A percentile compares a stretch with the other conserved stretches of the same genome.
phyloP scores from a whole-genome alignment of 2,797 vertebrate genomes.

The Enteromius unitaeniatus region DNA sequence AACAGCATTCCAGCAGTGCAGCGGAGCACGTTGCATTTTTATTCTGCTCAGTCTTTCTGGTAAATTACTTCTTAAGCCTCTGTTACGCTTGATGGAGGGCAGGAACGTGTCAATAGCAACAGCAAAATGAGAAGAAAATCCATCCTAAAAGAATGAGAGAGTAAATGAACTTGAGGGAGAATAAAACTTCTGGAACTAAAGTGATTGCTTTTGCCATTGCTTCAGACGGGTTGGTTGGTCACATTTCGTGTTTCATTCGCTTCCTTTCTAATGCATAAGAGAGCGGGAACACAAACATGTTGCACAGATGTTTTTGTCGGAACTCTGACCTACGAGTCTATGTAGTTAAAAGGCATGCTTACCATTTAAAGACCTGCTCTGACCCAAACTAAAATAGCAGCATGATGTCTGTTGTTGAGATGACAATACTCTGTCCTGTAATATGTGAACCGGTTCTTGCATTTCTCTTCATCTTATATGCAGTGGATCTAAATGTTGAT shows the following conservation, averaged over 20 bases:
- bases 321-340: not conserved
- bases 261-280: not conserved
- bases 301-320: not conserved
- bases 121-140: conserved; percentile 18
- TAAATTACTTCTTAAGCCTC: conserved; percentile 20
- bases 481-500: conserved; percentile 39
- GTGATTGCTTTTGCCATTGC: not conserved
- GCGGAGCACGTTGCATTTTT: not conserved
- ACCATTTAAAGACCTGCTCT: not conserved
- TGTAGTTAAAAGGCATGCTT: not conserved
- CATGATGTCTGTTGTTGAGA: not conserved
- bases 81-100: conserved; percentile 13
- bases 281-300: not conserved
- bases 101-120: conserved; percentile 18
- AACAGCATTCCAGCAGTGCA: not conserved
- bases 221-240: not conserved
- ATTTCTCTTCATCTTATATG: conserved; percentile 11
- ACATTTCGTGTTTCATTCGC: not conserved
- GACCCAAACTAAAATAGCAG: not conserved
- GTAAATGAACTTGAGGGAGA: not conserved
- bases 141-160: not conserved
- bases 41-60: conserved; percentile 39
- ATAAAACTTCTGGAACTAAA: not conserved
- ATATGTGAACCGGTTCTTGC: not conserved
- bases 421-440: not conserved